phyloP scores from a whole-genome alignment of 2,797 vertebrate species.

The Squalus acanthias region DNA sequence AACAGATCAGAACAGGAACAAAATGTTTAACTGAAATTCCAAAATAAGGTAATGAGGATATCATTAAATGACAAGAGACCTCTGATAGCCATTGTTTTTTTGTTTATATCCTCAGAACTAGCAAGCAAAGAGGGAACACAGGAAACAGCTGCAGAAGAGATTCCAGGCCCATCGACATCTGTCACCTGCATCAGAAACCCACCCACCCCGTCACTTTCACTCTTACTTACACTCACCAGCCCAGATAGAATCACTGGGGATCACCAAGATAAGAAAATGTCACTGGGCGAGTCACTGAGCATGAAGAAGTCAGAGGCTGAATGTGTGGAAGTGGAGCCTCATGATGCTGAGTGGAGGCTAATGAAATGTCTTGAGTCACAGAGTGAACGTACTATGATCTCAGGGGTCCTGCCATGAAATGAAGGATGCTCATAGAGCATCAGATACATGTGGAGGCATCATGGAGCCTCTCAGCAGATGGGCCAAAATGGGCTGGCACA shows the following conservation, averaged over 20 bases:
- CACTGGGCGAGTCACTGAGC: not conserved
- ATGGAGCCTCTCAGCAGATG: not conserved
- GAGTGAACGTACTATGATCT: not conserved
- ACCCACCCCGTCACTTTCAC: not conserved
- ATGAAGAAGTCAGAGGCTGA: not conserved
- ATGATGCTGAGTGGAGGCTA: not conserved
- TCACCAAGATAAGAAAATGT: not conserved
- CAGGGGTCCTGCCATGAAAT: too few relatives aligned
- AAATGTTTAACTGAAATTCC: not conserved
- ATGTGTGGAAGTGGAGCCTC: not conserved
- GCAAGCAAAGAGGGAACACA: not conserved
- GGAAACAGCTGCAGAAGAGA: slow-evolving; percentile 1
- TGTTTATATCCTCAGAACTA: not conserved
- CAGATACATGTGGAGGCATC: too few relatives aligned
- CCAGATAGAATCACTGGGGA: not conserved
- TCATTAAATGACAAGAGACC: not conserved
- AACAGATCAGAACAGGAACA: not conserved
- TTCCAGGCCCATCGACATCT: not conserved
- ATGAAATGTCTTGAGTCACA: too few relatives aligned
- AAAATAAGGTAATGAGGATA: not conserved
- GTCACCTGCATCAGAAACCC: not conserved
- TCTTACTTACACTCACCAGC: not conserved
- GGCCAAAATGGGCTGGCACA: too few relatives aligned
- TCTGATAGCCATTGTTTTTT: not conserved
- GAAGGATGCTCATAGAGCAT: too few relatives aligned